Conservation (phyloP, 1,140 invertebrate species). For the Drosophila grimshawi region DNA sequence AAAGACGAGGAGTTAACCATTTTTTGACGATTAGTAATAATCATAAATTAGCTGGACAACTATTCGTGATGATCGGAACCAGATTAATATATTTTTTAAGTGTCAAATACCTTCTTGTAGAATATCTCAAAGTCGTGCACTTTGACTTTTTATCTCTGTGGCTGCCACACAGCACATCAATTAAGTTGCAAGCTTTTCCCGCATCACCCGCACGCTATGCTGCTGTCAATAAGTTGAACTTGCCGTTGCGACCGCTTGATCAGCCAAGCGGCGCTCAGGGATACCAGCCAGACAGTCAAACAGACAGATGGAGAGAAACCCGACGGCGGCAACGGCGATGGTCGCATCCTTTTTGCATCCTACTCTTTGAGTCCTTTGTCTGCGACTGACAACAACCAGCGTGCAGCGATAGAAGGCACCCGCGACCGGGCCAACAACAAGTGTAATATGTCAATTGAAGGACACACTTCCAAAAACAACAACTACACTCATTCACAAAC, state of each 20-base stretch:
- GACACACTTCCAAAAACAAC: constrained; percentile 58
- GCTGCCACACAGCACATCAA: constrained; percentile 55
- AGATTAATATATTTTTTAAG: too few relatives aligned
- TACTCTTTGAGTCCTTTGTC: constrained; percentile 21
- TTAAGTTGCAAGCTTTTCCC: constrained; percentile 36
- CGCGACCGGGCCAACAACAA: constrained; percentile 67
- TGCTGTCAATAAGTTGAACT: constrained; percentile 72
- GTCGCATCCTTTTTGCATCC: constrained; percentile 5
- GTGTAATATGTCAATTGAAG: constrained; percentile 83
- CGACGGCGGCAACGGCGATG: not conserved
- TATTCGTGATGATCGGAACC: too few relatives aligned
- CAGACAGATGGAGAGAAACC: not conserved
- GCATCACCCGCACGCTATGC: constrained; percentile 2
- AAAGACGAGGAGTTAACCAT: too few relatives aligned
- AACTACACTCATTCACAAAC: constrained; percentile 2
- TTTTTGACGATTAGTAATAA: too few relatives aligned
- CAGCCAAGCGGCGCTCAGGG: constrained; percentile 49
- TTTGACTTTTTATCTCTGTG: not conserved
- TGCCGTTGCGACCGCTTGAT: constrained; percentile 58
- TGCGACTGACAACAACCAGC: constrained; percentile 51
- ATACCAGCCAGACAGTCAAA: constrained; percentile 21
- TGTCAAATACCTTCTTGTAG: too few relatives aligned
- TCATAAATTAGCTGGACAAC: too few relatives aligned
- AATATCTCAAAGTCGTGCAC: too few relatives aligned
- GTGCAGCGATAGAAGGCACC: constrained; percentile 59